Evolutionary conservation across 2,888 invertebrate species (phyloP).

Genomic region (Caenorhabditis drosophilae): DNA sequence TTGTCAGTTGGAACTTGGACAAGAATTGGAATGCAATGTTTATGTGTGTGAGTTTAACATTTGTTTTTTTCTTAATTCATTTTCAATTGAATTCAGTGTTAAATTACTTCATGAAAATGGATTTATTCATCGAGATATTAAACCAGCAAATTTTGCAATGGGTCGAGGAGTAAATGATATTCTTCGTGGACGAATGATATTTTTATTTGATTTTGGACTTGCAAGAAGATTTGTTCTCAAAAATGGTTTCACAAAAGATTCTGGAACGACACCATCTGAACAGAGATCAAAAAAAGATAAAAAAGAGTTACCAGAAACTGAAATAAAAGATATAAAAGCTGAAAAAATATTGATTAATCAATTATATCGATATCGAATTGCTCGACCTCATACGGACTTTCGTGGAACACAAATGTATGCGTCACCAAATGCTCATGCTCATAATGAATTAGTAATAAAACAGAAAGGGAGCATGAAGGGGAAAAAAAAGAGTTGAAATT

Average conservation of each 20-base stretch:
- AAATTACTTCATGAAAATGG: slow-evolving; percentile 47
- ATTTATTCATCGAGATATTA: slow-evolving; percentile 47
- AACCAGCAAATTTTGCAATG: slow-evolving; percentile 42
- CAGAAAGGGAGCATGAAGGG: not conserved
- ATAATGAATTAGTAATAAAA: slow-evolving; percentile 9
- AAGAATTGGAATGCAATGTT: slow-evolving; percentile 25
- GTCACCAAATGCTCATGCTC: slow-evolving; percentile 28
- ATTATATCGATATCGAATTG: slow-evolving; percentile 11
- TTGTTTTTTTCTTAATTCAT: too few relatives aligned
- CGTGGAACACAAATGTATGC: slow-evolving; percentile 30
- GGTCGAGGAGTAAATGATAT: not conserved
- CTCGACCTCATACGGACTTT: slow-evolving; percentile 22
- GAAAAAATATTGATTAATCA: not conserved
- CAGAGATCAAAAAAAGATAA: not conserved
- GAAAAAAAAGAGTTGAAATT: too few relatives aligned
- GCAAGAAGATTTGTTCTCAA: slow-evolving; percentile 7
- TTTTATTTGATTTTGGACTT: slow-evolving; percentile 28
- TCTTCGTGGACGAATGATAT: slow-evolving; percentile 3
- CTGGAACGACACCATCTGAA: not conserved
- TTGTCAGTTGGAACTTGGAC: slow-evolving; percentile 19
- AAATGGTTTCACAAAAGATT: too few relatives aligned
- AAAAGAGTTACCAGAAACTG: too few relatives aligned
- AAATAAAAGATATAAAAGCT: too few relatives aligned
- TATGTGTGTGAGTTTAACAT: slow-evolving; percentile 16
- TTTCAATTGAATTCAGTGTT: too few relatives aligned